These are phyloP conservation scores for Gymnocypris eckloni DNA, from an alignment of 2,797 vertebrate genomes.

Conservation along the genomic window DNA sequence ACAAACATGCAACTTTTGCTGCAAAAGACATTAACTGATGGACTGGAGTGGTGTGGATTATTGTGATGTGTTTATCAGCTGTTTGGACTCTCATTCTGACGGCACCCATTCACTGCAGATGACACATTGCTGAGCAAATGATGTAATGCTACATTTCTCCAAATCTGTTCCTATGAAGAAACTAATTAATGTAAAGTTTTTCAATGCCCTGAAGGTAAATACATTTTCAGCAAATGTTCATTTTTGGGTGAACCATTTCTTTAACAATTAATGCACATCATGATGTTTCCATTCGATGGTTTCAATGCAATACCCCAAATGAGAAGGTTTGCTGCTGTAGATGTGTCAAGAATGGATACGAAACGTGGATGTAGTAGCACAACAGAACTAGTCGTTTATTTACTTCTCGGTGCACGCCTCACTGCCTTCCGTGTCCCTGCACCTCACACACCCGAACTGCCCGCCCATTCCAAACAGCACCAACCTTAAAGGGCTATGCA, in stretches of 20 bases:
- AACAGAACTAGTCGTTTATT: too few species aligned
- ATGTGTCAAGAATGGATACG: too few species aligned
- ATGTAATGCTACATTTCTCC: background rate
- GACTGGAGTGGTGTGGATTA: background rate
- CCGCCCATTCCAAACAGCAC: too few species aligned
- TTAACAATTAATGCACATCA: background rate
- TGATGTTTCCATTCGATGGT: too few species aligned
- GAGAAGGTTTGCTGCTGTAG: background rate
- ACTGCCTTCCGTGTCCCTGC: too few species aligned
- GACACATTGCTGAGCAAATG: background rate
- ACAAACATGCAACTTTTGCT: background rate
- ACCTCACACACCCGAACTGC: too few species aligned
- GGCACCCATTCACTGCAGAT: background rate
- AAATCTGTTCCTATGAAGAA: background rate
- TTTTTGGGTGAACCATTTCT: background rate
- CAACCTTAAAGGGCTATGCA: too few species aligned
- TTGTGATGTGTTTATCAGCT: background rate
- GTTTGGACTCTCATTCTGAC: background rate
- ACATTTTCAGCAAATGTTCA: background rate
- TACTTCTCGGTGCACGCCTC: too few species aligned
- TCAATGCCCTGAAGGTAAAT: background rate
- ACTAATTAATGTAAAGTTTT: background rate
- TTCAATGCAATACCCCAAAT: background rate
- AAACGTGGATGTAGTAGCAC: too few species aligned
- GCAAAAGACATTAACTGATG: background rate